Evolutionary conservation across 1,140 invertebrate species (phyloP), one percentile per base, ranked within the genome.

Genomic region (Zaprionus taronus): DNA sequence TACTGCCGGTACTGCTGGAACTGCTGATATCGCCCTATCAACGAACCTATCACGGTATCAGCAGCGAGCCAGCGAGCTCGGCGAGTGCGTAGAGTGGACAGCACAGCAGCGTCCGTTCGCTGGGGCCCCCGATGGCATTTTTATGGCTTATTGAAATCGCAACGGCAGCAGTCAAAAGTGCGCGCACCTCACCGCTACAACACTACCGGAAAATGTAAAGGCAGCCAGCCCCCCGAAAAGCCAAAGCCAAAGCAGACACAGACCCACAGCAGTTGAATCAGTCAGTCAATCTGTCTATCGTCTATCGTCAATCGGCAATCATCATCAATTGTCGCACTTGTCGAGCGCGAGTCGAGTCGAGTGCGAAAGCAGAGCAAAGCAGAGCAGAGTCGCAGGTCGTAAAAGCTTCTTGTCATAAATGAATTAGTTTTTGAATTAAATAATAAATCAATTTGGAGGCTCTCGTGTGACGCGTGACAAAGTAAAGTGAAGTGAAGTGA

Each of bases 121-220:
- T 60, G 47, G 41, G 49, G 60, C 26, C 28, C 57, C 44, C 55
- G 36, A 51, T 68, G 75, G 63, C 75, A 64, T 73, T 83, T 79
- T 89, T 89, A 87, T 87, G 83, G 80, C 83, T 72, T 78, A 83
- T 83, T 83, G 77, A 87, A 87, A 83, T 74, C 73, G 67, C 51
- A 72, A 68, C 72, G 71, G 51, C 84, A 83, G 85, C 84, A 83
- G 85, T 90, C 81, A 84, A 84, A 77, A 81, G 81, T 78, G 85
- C 77, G 83, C 83, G 76, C 69, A 73, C 78, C 76, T 62, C 83
- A 47, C 56, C 69, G 72, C 56, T 72, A 79, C 72, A 72, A 79
- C 62, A 66, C 44, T 38, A 26, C 66, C 11, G n/a, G 34, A 72
- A 61, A 65, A 72, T 76, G 68, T 66, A 66, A 66, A 61, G n/a